phyloP scores from a whole-genome alignment of 1,140 invertebrate species.

The Hypothenemus hampei region DNA sequence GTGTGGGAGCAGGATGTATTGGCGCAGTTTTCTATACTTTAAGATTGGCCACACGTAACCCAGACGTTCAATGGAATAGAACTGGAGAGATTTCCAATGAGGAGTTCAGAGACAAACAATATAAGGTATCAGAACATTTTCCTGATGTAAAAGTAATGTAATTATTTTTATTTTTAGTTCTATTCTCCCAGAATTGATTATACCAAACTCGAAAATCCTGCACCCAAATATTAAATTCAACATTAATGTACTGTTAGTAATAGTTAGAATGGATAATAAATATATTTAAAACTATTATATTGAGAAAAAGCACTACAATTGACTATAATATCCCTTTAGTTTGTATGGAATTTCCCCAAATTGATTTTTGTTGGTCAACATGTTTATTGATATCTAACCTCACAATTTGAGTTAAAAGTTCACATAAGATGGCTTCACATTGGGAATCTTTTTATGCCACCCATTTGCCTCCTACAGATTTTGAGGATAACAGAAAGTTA shows the following conservation, averaged over 20 bases:
- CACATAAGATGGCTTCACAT: constrained; percentile 49
- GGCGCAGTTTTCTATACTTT: constrained; percentile 59
- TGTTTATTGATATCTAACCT: constrained; percentile 3
- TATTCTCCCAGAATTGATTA: constrained; percentile 61
- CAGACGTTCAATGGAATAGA: constrained; percentile 75
- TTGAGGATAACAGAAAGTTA: constrained; percentile 62
- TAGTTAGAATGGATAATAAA: constrained; percentile 14
- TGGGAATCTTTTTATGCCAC: constrained; percentile 79
- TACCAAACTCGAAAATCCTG: constrained; percentile 54
- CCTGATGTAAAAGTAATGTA: constrained; percentile 5
- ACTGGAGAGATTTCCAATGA: constrained; percentile 76
- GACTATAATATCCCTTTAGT: background rate
- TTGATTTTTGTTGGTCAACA: background rate
- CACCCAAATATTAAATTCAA: constrained; percentile 55
- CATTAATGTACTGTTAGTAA: constrained; percentile 11
- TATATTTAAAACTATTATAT: constrained; percentile 3
- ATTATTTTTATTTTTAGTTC: constrained; percentile 52
- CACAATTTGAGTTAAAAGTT: background rate
- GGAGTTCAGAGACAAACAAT: constrained; percentile 70
- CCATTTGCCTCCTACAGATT: constrained; percentile 67
- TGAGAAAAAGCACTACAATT: no score
- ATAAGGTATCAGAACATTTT: constrained; percentile 62
- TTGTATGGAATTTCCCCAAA: background rate
- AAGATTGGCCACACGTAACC: constrained; percentile 65
- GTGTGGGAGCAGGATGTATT: constrained; percentile 57